phyloP scores from a whole-genome alignment of 64 coral and sea anemone species.

The Anthopleura sola region DNA sequence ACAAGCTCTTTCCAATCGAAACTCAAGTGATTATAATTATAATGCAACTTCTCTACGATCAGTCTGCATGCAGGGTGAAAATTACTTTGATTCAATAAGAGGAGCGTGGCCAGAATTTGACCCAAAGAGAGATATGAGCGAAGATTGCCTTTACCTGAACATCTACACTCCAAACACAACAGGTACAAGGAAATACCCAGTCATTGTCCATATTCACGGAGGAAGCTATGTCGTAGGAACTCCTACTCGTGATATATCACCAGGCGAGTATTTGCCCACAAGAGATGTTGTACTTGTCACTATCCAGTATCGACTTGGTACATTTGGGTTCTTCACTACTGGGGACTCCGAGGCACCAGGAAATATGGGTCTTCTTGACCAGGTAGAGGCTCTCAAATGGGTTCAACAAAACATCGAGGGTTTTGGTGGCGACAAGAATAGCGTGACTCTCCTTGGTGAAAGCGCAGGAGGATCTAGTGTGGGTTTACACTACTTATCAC shows the following conservation, averaged over 20 bases:
- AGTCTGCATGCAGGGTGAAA: conserved; percentile 55
- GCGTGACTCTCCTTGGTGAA: too few relatives aligned
- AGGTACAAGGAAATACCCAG: conserved; percentile 33
- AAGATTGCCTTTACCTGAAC: conserved; percentile 83
- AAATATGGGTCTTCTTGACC: too few relatives aligned
- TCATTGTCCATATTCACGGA: conserved; percentile 77
- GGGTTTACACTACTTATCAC: too few relatives aligned
- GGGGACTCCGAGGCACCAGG: too few relatives aligned
- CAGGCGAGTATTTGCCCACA: conserved; percentile 69
- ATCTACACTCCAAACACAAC: conserved; percentile 54
- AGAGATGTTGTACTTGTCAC: conserved; percentile 60
- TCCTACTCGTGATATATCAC: conserved; percentile 50
- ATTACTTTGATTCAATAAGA: conserved; percentile 31
- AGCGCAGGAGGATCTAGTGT: too few relatives aligned
- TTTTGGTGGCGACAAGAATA: too few relatives aligned
- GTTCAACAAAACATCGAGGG: too few relatives aligned
- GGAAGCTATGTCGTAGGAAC: conserved; percentile 72
- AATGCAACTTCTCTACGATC: conserved; percentile 64
- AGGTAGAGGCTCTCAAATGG: too few relatives aligned
- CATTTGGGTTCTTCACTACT: conserved; percentile 60
- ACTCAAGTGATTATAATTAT: conserved; percentile 14
- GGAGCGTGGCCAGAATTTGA: conserved; percentile 58
- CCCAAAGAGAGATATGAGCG: conserved; percentile 42
- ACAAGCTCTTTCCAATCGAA: conserved; percentile 27
- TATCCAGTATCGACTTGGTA: conserved; percentile 77